Conservation (phyloP, 2,113 vertebrate species). For the Tringa solitaria region DNA sequence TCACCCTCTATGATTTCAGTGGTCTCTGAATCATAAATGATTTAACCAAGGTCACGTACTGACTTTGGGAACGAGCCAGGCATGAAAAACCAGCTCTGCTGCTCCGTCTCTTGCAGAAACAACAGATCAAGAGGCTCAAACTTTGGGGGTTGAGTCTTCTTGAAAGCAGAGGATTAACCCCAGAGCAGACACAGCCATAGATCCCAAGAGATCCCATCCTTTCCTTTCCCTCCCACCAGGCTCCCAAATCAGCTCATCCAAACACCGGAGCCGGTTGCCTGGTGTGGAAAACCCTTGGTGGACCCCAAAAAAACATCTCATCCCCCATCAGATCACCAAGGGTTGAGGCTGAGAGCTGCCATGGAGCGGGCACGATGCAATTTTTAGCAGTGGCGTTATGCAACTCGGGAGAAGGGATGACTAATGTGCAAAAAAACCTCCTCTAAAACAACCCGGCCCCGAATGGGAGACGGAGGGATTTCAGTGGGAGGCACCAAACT, state of each 20-base stretch:
- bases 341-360: conserved; percentile 54
- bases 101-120: not conserved
- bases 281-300: not conserved
- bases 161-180: not conserved
- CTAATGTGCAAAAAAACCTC: conserved; percentile 55
- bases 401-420: conserved; percentile 65
- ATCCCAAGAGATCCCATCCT: not conserved
- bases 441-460: conserved; percentile 28
- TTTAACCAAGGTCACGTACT: not conserved
- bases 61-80: not conserved
- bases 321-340: not conserved
- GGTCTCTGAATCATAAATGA: not conserved
- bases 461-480: conserved; percentile 44
- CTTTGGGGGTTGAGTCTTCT: not conserved
- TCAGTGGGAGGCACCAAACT: conserved; percentile 53
- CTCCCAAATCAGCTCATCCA: not conserved
- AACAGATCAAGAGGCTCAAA: not conserved
- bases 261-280: fast-evolving
- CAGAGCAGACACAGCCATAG: not conserved
- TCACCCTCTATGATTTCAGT: not conserved
- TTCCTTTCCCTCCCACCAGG: not conserved
- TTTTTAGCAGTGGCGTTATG: conserved; percentile 77
- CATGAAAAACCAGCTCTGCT: not conserved
- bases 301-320: not conserved
- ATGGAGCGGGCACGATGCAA: conserved; percentile 41